A percentile compares a stretch with the other conserved stretches of the same genome.
Conservation (phyloP, 2,113 vertebrate species). For the Thalassoma bifasciatum region DNA sequence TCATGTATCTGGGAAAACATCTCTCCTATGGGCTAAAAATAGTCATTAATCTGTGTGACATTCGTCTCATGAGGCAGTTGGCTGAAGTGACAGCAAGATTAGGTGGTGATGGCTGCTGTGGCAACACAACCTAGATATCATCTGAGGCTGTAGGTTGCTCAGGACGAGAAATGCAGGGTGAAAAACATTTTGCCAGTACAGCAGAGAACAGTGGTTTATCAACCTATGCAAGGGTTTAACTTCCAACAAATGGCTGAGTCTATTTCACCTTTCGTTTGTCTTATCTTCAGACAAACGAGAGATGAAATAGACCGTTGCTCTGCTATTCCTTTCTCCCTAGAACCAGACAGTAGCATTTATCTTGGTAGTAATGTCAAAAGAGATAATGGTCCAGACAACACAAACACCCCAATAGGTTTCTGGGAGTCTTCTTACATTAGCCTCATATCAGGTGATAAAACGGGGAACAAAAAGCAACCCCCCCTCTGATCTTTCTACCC, state of each 20-base stretch:
- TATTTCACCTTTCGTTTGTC: no score
- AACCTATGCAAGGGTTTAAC: no score
- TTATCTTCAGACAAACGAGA: no score
- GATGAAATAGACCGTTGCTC: neutral
- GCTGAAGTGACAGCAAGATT: constrained; percentile 9
- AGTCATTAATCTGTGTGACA: constrained; percentile 18
- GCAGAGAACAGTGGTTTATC: no score
- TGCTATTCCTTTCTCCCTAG: no score
- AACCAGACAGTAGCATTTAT: constrained; percentile 26
- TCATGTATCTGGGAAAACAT: constrained; percentile 16
- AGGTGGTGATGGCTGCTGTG: neutral
- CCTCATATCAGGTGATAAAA: constrained; percentile 40
- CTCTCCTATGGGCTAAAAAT: constrained; percentile 20
- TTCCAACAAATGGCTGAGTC: no score
- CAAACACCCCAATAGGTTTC: constrained; percentile 28
- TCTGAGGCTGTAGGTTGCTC: constrained; percentile 23
- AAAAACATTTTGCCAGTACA: neutral
- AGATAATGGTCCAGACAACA: constrained; percentile 54
- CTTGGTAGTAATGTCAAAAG: constrained; percentile 47
- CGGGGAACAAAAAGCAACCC: constrained; percentile 36
- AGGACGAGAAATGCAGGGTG: neutral
- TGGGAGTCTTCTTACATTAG: constrained; percentile 45
- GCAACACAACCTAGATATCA: constrained; percentile 40
- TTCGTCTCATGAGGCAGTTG: neutral
- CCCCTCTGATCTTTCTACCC: constrained; percentile 14